phyloP scores from a whole-genome alignment of 2,797 vertebrate genomes.

The Cuculus canorus region DNA sequence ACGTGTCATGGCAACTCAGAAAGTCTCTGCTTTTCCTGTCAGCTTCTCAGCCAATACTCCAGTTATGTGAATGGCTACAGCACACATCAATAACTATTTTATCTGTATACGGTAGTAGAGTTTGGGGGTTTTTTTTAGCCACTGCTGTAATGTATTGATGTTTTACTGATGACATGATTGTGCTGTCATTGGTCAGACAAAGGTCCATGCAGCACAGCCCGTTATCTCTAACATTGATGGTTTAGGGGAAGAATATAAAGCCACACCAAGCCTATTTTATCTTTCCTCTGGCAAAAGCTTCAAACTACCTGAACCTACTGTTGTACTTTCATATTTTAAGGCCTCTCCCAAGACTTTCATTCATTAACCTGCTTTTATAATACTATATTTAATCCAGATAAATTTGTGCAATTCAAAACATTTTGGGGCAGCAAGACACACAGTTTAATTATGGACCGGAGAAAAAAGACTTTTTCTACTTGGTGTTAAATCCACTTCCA shows the following conservation, averaged over 20 bases:
- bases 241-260: neutral
- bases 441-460: neutral
- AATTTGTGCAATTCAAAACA: neutral
- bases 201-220: neutral
- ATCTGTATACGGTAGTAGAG: neutral
- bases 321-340: neutral
- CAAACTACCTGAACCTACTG: neutral
- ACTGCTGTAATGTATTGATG: neutral
- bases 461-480: neutral
- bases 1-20: neutral
- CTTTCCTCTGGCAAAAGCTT: neutral
- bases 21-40: neutral
- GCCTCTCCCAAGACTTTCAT: neutral
- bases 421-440: neutral
- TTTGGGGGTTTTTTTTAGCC: neutral
- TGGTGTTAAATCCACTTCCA: neutral
- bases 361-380: neutral
- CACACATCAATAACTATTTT: neutral
- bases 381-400: neutral
- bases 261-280: neutral
- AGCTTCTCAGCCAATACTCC: neutral
- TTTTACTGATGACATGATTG: neutral
- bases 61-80: neutral
- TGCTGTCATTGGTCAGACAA: neutral
- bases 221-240: rapidly evolving